Conservation (phyloP, 2,113 vertebrate species). For the Pelecanoides urinatrix region DNA sequence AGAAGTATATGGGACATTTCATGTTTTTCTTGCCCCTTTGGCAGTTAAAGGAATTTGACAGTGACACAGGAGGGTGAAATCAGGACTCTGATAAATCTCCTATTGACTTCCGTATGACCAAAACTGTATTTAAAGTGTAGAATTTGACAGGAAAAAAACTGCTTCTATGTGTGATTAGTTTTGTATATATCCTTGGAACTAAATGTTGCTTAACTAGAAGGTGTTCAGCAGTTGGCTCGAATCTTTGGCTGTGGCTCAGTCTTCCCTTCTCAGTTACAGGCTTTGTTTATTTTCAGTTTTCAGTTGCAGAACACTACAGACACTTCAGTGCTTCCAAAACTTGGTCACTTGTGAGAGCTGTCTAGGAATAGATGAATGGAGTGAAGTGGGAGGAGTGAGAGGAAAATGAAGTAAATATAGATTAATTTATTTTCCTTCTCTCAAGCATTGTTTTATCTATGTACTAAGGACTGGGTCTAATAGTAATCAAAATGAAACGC, state of each 20-base stretch:
- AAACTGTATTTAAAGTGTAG: background rate
- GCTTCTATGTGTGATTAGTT: background rate
- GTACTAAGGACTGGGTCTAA: background rate
- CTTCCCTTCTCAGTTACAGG: background rate
- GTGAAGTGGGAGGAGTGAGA: background rate
- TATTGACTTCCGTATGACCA: background rate
- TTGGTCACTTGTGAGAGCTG: background rate
- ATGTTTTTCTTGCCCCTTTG: background rate
- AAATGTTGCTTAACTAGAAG: background rate
- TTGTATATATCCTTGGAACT: background rate
- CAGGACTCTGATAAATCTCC: background rate
- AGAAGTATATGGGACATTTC: background rate
- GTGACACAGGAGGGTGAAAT: background rate
- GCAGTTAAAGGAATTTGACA: background rate
- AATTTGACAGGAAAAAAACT: background rate
- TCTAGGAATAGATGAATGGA: background rate
- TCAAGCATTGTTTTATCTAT: background rate
- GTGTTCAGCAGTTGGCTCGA: background rate
- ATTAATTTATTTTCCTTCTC: background rate
- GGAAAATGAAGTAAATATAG: background rate
- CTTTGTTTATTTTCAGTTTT: background rate
- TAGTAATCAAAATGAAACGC: background rate
- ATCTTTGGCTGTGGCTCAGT: background rate
- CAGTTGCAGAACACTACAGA: background rate
- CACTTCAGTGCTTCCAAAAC: background rate